Percentiles rank a stretch among this genome's conserved stretches.
Evolutionary conservation across 2,113 vertebrate species (phyloP).

Genomic region (Laterallus jamaicensis): DNA sequence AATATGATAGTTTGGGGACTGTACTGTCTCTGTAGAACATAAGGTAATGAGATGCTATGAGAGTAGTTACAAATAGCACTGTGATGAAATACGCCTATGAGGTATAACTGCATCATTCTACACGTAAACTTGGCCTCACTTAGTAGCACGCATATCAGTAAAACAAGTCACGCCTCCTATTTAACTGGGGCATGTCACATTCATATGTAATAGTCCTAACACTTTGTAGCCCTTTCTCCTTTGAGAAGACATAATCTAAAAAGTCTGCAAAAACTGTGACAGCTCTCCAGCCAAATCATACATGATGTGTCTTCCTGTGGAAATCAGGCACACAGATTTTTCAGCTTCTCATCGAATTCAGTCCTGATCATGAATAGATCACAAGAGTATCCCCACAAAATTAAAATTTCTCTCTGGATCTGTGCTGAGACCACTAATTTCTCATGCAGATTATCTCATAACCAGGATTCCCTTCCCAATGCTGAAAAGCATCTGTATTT

Average conservation of each 20-base stretch:
- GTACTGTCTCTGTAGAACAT: background rate
- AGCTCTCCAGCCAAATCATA: background rate
- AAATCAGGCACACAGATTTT: background rate
- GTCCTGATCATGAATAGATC: background rate
- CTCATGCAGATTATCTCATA: background rate
- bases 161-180: background rate
- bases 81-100: background rate
- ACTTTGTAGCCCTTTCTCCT: background rate
- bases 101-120: background rate
- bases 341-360: background rate
- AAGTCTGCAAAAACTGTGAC: background rate
- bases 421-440: background rate
- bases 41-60: background rate
- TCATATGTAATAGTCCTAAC: background rate
- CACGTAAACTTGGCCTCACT: background rate
- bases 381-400: fast-evolving
- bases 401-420: background rate
- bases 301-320: background rate
- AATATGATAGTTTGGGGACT: background rate
- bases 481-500: background rate
- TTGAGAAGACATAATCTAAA: background rate
- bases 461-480: background rate
- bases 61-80: background rate
- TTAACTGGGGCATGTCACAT: background rate
- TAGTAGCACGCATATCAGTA: background rate